Percentiles rank a stretch among this genome's conserved stretches.
phyloP scores from a whole-genome alignment of 2,113 vertebrate genomes.

The Pyxicephalus adspersus region DNA sequence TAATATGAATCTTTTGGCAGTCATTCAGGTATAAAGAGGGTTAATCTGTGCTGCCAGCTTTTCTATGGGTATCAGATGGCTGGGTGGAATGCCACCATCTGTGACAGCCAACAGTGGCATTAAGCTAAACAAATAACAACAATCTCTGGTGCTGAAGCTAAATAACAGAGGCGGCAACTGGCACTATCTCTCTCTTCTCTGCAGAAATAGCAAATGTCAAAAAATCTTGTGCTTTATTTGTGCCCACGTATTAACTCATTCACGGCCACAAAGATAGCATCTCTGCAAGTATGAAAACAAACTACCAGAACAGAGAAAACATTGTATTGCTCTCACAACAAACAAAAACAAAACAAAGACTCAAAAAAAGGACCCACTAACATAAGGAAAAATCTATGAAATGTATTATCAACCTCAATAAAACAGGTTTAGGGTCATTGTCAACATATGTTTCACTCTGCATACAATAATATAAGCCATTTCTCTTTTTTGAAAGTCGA shows the following conservation, averaged over 20 bases:
- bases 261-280: not conserved
- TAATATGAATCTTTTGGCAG: constrained; percentile 9
- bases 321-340: not conserved
- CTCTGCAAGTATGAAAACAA: not conserved
- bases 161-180: constrained; percentile 55
- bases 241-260: constrained; percentile 47
- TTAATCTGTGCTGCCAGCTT: constrained; percentile 43
- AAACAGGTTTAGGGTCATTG: too few relatives aligned
- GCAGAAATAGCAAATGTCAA: constrained; percentile 54
- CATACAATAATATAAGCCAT: too few relatives aligned
- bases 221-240: constrained; percentile 45
- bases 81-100: constrained; percentile 55
- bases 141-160: constrained; percentile 53
- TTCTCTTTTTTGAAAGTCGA: too few relatives aligned
- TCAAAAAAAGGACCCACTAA: too few relatives aligned
- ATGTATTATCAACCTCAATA: too few relatives aligned
- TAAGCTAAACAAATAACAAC: constrained; percentile 57
- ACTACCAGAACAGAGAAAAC: constrained; percentile 3
- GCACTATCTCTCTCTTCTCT: constrained; percentile 34
- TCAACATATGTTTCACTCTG: too few relatives aligned
- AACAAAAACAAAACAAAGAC: too few relatives aligned
- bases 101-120: constrained; percentile 57
- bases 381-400: too few relatives aligned
- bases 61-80: constrained; percentile 52
- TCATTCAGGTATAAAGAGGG: constrained; percentile 7